Conservation (phyloP, 1,140 invertebrate genomes). For the Lordiphosa mommai region DNA sequence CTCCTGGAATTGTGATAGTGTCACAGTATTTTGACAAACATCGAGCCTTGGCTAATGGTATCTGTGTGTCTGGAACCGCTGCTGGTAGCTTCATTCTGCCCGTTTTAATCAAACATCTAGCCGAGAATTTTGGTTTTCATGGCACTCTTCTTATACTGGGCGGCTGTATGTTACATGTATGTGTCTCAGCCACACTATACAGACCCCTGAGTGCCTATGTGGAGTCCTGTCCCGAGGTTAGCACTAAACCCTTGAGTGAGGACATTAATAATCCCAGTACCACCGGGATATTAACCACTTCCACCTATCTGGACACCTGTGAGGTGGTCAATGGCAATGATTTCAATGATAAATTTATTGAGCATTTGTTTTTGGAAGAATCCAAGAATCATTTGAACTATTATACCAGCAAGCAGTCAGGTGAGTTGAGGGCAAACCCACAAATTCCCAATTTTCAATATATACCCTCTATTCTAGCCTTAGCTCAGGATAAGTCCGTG, state of each 20-base stretch:
- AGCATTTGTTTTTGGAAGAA: constrained; percentile 76
- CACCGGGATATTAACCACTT: constrained; percentile 71
- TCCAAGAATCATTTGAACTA: constrained; percentile 75
- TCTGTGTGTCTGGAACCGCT: constrained; percentile 89
- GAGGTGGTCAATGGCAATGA: constrained; percentile 45
- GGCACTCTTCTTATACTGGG: constrained; percentile 87
- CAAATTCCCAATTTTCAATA: neutral
- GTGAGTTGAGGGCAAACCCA: constrained; percentile 14
- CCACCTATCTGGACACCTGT: constrained; percentile 71
- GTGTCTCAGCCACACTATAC: constrained; percentile 86
- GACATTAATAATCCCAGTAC: constrained; percentile 68
- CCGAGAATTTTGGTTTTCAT: constrained; percentile 85
- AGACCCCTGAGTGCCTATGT: constrained; percentile 81
- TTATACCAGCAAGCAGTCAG: constrained; percentile 60
- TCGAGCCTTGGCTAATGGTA: constrained; percentile 88
- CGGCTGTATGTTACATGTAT: constrained; percentile 89
- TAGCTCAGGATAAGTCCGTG: constrained; percentile 59
- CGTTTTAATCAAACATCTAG: constrained; percentile 85
- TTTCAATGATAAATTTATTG: constrained; percentile 72
- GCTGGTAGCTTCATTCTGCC: constrained; percentile 89
- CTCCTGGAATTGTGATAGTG: constrained; percentile 88
- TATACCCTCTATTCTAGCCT: neutral
- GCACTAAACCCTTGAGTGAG: constrained; percentile 49
- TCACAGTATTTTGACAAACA: constrained; percentile 90
- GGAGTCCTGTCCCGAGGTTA: constrained; percentile 24